Base-by-base conservation (phyloP, 2,888 invertebrate species). In the Empis livida region DNA sequence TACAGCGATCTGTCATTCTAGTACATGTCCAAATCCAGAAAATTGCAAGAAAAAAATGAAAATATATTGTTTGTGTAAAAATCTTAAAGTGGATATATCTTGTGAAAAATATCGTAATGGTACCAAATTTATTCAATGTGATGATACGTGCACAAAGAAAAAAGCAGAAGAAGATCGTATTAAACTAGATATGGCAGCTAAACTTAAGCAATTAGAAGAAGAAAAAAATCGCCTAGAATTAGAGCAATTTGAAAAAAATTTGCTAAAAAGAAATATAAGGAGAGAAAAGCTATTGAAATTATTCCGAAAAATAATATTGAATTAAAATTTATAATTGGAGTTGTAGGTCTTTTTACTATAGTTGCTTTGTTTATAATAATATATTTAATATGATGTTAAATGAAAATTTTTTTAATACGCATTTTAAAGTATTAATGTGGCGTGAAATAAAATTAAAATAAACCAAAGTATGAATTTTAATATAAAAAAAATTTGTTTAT, bases 1-100 rank as follows among this genome's bases (percentile, higher is more conserved):
- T 62, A 71, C 75, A 32, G 71, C 78, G 9, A 72, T 73, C 39
- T 91, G 91, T 56, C 91, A 91, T 61, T 70, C 79, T 0, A 87
- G 85, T 1, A 58, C 64, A 0, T 92, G 91, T 60, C 74, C 76
- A 1, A 74, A 75, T 52, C 68, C 75, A 6, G 79, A 82, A 51
- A 63, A 70, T 1, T 94, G 94, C 61, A 78, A 76, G 47, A 86
- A 86, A 60, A 90, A 87, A 64, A 77, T 90, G 0, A 86, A 84
- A 64, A 67, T 89, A 0, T 73, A 76, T 48, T 94, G 94, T 57
- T 69, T 73, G 31, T 94, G 94, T 63, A 83, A 83, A 55, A 77
- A 84, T 49, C 67, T 85, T 9, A 89, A 84, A 64, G 77, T 78
- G 57, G 84, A 90, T 56, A 72, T 82, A 51, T 71, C 76, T 1